Conservation (phyloP, 2,113 vertebrate species). For the Amazona guildingii region DNA sequence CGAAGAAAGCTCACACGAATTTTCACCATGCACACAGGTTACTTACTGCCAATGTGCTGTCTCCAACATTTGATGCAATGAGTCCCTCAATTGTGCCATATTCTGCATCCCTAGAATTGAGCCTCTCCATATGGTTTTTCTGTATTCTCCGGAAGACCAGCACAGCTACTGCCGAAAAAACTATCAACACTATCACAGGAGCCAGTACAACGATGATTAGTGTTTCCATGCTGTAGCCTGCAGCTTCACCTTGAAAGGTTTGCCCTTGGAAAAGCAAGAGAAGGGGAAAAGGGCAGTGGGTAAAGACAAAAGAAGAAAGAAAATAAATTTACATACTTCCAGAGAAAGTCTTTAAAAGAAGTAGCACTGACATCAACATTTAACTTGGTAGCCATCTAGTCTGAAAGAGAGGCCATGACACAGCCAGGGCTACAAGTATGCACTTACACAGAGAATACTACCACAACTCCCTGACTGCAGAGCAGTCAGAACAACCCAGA, state of each 20-base stretch:
- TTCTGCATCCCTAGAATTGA: slow-evolving; percentile 90
- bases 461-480: too few relatives aligned
- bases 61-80: slow-evolving; percentile 96
- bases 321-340: neutral
- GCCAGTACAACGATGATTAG: slow-evolving; percentile 84
- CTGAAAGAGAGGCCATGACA: rapidly evolving
- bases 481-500: neutral
- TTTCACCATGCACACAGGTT: neutral
- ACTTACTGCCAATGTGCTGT: slow-evolving; percentile 97
- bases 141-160: slow-evolving; percentile 88
- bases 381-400: neutral
- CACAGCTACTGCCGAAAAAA: slow-evolving; percentile 84
- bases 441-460: rapidly evolving
- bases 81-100: slow-evolving; percentile 96
- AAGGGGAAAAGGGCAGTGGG: neutral
- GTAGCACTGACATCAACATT: neutral
- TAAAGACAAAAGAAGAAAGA: neutral
- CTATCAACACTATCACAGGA: slow-evolving; percentile 83
- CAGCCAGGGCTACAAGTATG: neutral
- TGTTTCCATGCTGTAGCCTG: slow-evolving; percentile 84
- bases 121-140: slow-evolving; percentile 89
- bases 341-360: neutral
- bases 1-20: rapidly evolving
- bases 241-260: slow-evolving; percentile 70
- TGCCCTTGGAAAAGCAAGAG: slow-evolving; percentile 65